Base-by-base conservation (phyloP, 2,797 vertebrate species). In the Buceros bicornis region DNA sequence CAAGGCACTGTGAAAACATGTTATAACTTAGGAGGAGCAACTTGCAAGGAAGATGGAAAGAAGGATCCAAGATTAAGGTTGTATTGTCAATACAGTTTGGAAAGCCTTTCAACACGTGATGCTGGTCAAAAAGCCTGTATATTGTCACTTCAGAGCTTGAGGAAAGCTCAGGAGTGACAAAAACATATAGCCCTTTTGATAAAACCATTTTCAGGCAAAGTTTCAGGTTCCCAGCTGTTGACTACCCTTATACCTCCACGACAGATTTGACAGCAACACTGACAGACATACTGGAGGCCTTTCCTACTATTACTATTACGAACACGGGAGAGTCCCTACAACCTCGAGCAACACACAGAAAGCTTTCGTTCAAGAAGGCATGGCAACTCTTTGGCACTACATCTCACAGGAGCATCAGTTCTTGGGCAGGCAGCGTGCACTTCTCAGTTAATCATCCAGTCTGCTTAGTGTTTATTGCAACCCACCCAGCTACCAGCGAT, bases 381-480 rank as follows among this genome's bases (percentile, higher is more conserved):
- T 91, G 0, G 79, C 25, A 88, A 61, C 51, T 80, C 86, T 94
- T 96, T 76, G 94, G 92, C 4, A 5, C 71, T 50, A 45, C 53
- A n/a, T 29, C 81, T 93, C 21, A 51, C 8, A 74, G 71, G n/a
- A 91, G 26, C 82, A 82, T 72, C 58, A 29, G 51, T 7, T 43
- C 86, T 74, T n/a, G 29, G 50, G 11, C 0, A 47, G 69, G n/a
- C 83, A 92, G 65, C 56, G 25, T 2, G 3, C 3, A 2, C 53
- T 56, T 12, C 47, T 45, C 51, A 4, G 1, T 66, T 64, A 73
- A 21, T 24, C 77, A 72, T 19, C 54, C 70, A 31, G 8, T 58
- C 67, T 74, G 69, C n/a, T 94, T 93, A 93, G 92, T 82, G 89
- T 95, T 96, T 14, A 74, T 25, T 57, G 71, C 87, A 28, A n/a